Conservation (phyloP, 1,140 invertebrate genomes). For the Plodia interpunctella region DNA sequence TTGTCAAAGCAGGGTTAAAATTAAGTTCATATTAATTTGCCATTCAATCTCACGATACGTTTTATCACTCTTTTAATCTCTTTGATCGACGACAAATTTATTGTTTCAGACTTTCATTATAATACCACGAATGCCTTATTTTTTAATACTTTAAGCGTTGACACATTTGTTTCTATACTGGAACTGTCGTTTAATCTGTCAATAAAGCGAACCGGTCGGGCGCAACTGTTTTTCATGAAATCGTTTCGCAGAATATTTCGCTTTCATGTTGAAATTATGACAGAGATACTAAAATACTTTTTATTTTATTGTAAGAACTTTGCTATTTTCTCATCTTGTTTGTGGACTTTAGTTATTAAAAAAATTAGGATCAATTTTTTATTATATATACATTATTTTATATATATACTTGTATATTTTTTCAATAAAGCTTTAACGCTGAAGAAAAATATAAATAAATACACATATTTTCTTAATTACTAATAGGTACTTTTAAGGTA, state of each 20-base stretch:
- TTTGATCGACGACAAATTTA: conserved; percentile 71
- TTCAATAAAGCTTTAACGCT: too few species aligned
- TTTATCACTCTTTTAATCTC: conserved; percentile 72
- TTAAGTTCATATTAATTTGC: conserved; percentile 61
- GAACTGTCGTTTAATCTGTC: conserved; percentile 27
- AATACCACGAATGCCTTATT: conserved; percentile 45
- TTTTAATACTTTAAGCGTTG: conserved; percentile 46
- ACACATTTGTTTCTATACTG: conserved; percentile 47
- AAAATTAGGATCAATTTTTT: too few species aligned
- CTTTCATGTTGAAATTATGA: background rate
- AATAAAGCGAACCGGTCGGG: conserved; percentile 28
- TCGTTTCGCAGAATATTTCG: background rate
- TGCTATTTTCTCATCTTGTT: background rate
- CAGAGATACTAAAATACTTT: background rate
- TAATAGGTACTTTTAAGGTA: background rate
- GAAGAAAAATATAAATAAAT: too few species aligned
- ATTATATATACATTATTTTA: too few species aligned
- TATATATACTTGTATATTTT: too few species aligned
- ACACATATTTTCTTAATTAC: background rate
- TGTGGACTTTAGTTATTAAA: background rate
- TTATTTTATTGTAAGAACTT: background rate
- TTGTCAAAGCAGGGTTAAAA: conserved; percentile 40
- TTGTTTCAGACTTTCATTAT: conserved; percentile 65
- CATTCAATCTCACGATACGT: conserved; percentile 70
- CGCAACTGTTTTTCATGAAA: conserved; percentile 20